Evolutionary conservation across 2,888 invertebrate genomes (phyloP), one percentile per base, ranked within the genome.

Genomic region (Agrochola lota): DNA sequence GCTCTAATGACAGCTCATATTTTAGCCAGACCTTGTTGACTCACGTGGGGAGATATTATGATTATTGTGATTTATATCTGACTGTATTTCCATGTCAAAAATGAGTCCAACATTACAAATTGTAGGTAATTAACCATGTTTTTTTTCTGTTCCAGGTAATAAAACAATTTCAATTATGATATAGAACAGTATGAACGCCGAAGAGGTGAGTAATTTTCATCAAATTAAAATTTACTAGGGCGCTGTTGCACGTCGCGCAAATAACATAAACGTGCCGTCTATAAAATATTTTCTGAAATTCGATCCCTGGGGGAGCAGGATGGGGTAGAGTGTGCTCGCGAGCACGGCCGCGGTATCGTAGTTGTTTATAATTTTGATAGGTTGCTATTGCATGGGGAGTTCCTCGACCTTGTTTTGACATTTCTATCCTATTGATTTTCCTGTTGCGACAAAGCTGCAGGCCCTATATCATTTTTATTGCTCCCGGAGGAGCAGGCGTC

Each of bases 391-490:
- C 81, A 84, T 81, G 78, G 87, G 85, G 87, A 89, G 88, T 90
- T 88, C 71, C 80, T 87, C 90, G 85, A 85, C 88, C 89, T 89
- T 91, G 90, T 92, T 92, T 91, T 94, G 93, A 93, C 93, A 93
- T 94, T 94, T 95, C 87, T 90, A 89, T 90, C 63, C 86, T 90
- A 95, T 94, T 93, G 95, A 94, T 94, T 93, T 92, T 92, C 86
- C 89, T 88, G 89, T 87, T 85, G 89, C 89, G 92, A 91, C 90
- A 90, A 88, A 88, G 91, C 90, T 91, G 91, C 91, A 92, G 89
- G 90, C 89, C 90, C 89, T 95, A 92, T 93, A 95, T 95, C 94
- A 95, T 93, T 94, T 94, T 94, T 95, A 94, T 94, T 89, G 90
- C 91, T 92, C 95, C 94, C 80, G 66, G 94, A 90, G 95, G 90